A percentile compares a stretch with the other conserved stretches of the same genome.
Conservation (phyloP, 2,797 vertebrate species). For the Rallus crepitans region DNA sequence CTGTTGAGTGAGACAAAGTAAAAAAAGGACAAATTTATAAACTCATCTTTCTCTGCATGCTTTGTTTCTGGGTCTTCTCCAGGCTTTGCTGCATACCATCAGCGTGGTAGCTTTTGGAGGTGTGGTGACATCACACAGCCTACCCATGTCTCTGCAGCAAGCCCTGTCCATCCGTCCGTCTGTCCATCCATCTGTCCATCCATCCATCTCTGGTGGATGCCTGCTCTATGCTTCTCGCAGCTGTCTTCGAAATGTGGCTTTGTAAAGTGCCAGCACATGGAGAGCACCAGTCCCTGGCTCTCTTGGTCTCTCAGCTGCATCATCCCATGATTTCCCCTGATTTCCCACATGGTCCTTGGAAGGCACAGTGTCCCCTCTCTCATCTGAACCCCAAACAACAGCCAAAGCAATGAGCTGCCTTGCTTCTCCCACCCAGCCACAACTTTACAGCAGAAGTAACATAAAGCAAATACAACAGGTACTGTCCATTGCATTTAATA, state of each 20-base stretch:
- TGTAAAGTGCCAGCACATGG: background rate
- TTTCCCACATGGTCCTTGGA: background rate
- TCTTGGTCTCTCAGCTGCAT: background rate
- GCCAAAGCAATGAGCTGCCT: rapidly evolving
- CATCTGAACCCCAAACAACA: background rate
- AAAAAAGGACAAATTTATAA: background rate
- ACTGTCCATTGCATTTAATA: background rate
- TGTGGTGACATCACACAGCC: background rate
- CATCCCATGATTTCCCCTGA: background rate
- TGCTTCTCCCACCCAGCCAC: background rate
- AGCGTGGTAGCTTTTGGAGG: background rate
- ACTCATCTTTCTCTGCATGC: background rate
- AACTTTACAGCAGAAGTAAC: background rate
- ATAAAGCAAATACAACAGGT: background rate
- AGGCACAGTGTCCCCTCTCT: background rate
- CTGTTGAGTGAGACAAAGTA: background rate
- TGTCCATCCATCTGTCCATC: background rate
- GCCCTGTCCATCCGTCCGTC: background rate
- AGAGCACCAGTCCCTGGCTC: background rate
- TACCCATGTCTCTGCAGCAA: background rate
- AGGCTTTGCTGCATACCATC: background rate
- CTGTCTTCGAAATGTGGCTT: background rate
- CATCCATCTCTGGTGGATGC: background rate
- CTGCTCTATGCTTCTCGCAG: background rate
- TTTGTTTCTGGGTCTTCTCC: background rate